Evolutionary conservation across 2,113 vertebrate species (phyloP).

Genomic region (Tringa solitaria): DNA sequence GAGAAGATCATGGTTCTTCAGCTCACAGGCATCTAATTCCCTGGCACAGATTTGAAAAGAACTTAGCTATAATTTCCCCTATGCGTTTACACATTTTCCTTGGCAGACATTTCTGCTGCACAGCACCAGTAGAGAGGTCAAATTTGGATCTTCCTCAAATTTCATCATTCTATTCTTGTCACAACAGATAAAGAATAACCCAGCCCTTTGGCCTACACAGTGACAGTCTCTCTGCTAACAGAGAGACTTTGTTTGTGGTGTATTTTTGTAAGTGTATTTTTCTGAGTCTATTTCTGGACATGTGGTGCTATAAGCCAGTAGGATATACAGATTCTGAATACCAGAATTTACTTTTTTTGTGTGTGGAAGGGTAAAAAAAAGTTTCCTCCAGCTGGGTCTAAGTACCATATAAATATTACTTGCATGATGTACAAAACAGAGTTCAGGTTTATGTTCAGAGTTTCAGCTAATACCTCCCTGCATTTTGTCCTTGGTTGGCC

Average conservation of each 20-base stretch:
- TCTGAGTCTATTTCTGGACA: background rate
- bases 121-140: background rate
- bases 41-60: background rate
- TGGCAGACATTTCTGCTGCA: background rate
- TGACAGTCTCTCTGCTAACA: background rate
- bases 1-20: background rate
- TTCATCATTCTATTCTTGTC: background rate
- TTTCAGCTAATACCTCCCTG: background rate
- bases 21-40: background rate
- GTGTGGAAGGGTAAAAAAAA: background rate
- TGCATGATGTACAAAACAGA: background rate
- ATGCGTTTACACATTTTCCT: background rate
- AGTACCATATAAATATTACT: background rate
- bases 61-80: background rate
- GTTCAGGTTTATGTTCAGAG: background rate
- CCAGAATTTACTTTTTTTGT: background rate
- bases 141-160: background rate
- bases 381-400: background rate
- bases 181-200: background rate
- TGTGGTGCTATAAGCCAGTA: background rate
- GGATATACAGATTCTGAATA: background rate
- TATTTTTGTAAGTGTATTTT: background rate
- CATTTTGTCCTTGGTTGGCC: background rate
- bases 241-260: no score
- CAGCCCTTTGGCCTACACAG: background rate